Evolutionary conservation across 2,113 vertebrate species (phyloP).

Genomic region (Lonchura striata): DNA sequence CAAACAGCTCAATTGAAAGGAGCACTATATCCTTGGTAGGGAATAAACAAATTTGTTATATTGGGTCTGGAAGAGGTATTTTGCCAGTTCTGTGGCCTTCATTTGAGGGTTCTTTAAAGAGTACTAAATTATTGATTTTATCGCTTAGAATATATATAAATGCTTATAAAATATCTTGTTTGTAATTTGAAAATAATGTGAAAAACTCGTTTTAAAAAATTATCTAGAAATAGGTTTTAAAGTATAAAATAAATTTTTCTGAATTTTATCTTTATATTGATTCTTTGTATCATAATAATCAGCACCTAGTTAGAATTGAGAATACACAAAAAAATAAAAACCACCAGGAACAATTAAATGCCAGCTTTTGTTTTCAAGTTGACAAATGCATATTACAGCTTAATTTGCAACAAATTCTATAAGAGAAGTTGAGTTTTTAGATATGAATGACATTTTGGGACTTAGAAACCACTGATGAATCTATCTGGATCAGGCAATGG

Average conservation of each 20-base stretch:
- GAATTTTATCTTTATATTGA: neutral
- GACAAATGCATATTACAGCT: neutral
- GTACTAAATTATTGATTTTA: neutral
- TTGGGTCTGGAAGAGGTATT: neutral
- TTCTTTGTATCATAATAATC: neutral
- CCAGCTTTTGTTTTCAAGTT: neutral
- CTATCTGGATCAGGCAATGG: neutral
- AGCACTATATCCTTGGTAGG: fast-evolving
- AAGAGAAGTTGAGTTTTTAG: neutral
- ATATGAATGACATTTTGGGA: neutral
- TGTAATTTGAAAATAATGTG: neutral
- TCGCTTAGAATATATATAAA: neutral
- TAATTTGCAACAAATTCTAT: neutral
- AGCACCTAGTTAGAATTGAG: neutral
- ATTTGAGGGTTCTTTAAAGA: neutral
- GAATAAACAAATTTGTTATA: neutral
- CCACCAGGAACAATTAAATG: neutral
- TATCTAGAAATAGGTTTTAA: neutral
- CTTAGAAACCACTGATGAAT: fast-evolving
- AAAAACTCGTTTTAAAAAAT: neutral
- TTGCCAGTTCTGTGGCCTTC: neutral
- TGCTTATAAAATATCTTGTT: too few species aligned
- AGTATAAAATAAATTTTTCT: neutral
- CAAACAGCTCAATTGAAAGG: neutral
- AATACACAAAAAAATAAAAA: neutral